A percentile compares a stretch with the other conserved stretches of the same genome.
These are phyloP conservation scores for Dolichopus griseipennis DNA, from an alignment of 2,888 invertebrate species.

Conservation along the genomic window DNA sequence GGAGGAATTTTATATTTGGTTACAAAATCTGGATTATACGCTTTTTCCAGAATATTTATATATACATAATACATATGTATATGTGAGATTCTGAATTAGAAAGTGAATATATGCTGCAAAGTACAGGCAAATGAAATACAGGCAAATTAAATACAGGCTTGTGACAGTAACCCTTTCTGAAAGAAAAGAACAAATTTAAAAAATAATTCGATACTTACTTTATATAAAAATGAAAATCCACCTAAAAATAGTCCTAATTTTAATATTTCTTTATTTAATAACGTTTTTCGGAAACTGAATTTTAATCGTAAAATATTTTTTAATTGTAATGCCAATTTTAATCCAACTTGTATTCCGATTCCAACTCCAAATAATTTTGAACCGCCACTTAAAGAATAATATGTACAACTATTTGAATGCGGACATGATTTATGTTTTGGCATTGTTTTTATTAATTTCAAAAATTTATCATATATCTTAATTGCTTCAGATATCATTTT, in stretches of 20 bases:
- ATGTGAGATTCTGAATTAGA: no score
- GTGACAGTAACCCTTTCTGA: no score
- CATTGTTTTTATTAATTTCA: slow-evolving; percentile 44
- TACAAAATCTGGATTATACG: no score
- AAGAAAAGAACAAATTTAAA: no score
- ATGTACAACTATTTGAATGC: slow-evolving; percentile 53
- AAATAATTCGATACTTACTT: slow-evolving; percentile 44
- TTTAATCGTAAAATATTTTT: slow-evolving; percentile 48
- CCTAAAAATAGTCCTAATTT: slow-evolving; percentile 61
- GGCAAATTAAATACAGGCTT: no score
- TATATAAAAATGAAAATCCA: slow-evolving; percentile 57
- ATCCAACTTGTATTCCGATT: slow-evolving; percentile 51
- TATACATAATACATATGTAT: no score
- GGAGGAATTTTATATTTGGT: no score
- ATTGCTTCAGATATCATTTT: slow-evolving; percentile 30
- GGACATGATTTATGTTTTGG: slow-evolving; percentile 46
- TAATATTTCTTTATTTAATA: slow-evolving; percentile 50
- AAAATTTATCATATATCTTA: slow-evolving; percentile 31
- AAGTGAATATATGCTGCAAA: no score
- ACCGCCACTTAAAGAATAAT: slow-evolving; percentile 48
- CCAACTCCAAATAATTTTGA: slow-evolving; percentile 53
- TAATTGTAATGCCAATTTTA: slow-evolving; percentile 52
- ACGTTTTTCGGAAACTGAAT: slow-evolving; percentile 44
- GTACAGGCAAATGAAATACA: no score
- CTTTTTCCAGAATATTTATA: no score